Conservation (phyloP, 2,113 vertebrate species). For the Lonchura striata region DNA sequence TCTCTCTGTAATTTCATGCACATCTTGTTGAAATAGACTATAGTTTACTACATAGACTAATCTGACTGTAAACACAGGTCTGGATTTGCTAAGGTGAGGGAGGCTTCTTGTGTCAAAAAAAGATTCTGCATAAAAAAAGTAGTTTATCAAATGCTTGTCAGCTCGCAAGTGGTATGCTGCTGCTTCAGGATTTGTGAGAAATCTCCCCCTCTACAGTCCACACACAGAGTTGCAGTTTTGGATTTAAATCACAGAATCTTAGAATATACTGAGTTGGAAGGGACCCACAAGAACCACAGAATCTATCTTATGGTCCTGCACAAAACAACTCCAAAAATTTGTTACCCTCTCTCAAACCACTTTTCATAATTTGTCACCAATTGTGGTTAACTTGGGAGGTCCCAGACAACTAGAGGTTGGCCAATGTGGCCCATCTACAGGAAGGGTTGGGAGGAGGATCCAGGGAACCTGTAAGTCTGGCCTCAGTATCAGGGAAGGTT, state of each 20-base stretch:
- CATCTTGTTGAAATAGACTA: background rate
- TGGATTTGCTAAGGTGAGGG: background rate
- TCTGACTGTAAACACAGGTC: background rate
- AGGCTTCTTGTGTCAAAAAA: background rate
- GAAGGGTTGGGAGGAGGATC: background rate
- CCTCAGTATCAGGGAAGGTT: background rate
- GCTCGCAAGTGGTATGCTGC: background rate
- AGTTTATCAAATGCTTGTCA: background rate
- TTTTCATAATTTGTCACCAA: background rate
- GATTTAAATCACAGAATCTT: background rate
- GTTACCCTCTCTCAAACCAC: background rate
- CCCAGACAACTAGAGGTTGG: background rate
- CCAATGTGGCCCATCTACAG: background rate
- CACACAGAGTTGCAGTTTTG: background rate
- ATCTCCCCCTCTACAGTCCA: background rate
- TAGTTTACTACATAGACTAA: background rate
- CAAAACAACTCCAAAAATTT: background rate
- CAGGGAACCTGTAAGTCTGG: background rate
- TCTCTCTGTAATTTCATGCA: background rate
- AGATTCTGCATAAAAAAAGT: background rate
- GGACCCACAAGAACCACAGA: background rate
- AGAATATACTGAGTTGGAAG: background rate
- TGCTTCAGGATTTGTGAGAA: background rate
- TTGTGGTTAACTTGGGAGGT: background rate
- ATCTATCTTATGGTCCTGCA: accelerated